phyloP scores from a whole-genome alignment of 2,797 vertebrate genomes.

The Chrosomus eos region DNA sequence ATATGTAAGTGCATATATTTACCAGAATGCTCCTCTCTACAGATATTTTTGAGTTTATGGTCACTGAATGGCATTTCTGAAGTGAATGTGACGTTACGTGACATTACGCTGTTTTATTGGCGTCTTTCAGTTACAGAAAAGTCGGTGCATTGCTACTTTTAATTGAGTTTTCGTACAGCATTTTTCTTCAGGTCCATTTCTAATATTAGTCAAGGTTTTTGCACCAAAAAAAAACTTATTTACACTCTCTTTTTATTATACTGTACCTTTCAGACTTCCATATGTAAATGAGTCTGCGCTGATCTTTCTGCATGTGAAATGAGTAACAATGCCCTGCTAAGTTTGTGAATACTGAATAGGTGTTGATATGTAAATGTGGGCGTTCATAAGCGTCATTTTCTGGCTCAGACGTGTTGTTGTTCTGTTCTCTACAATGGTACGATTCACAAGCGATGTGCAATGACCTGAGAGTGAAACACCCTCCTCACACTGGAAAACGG shows the following conservation, averaged over 20 bases:
- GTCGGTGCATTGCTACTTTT: too few relatives aligned
- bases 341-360: not conserved
- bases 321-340: not conserved
- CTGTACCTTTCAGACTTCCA: not conserved
- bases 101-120: too few relatives aligned
- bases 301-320: not conserved
- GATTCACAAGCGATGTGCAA: constrained; percentile 50
- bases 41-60: not conserved
- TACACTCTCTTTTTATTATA: not conserved
- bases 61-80: not conserved
- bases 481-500: not conserved
- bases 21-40: too few relatives aligned
- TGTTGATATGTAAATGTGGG: constrained; percentile 10
- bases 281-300: not conserved
- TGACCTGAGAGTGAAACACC: constrained; percentile 44
- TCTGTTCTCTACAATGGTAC: not conserved
- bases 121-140: too few relatives aligned
- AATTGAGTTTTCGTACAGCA: not conserved
- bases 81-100: too few relatives aligned
- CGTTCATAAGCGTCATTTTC: not conserved
- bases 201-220: not conserved
- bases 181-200: not conserved
- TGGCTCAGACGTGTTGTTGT: not conserved
- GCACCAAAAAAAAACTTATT: too few relatives aligned
- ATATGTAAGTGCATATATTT: not conserved